These are phyloP conservation scores for Anoura caudifer DNA, from an alignment of 2,113 vertebrate genomes.

Conservation along the genomic window DNA sequence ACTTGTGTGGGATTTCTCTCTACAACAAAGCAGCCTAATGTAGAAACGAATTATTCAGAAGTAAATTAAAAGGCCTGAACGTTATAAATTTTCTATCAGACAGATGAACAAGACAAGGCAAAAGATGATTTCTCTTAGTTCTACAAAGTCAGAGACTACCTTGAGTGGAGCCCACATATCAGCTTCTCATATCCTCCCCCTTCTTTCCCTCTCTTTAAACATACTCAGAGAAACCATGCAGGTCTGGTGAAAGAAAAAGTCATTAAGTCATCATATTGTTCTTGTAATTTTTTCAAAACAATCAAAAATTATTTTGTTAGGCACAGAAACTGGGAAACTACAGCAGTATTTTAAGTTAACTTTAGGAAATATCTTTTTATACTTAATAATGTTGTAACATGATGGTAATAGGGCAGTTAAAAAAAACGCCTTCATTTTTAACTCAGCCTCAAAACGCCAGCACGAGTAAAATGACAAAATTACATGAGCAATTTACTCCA, in stretches of 20 bases:
- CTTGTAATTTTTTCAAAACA: not conserved
- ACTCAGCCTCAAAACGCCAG: constrained; percentile 25
- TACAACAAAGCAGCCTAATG: constrained; percentile 57
- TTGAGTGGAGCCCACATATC: not conserved
- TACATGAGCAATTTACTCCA: not conserved
- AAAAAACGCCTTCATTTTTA: not conserved
- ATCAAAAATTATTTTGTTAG: not conserved
- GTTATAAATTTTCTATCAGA: constrained; percentile 42
- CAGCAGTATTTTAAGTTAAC: not conserved
- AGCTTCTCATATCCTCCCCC: too few species aligned
- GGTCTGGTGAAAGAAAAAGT: not conserved
- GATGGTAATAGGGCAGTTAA: not conserved
- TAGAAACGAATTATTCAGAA: constrained; percentile 52
- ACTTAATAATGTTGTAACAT: not conserved
- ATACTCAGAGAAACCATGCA: not conserved
- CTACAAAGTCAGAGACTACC: not conserved
- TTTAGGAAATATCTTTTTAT: not conserved
- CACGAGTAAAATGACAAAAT: not conserved
- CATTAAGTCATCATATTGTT: not conserved
- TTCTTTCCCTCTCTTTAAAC: not conserved
- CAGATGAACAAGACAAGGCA: not conserved
- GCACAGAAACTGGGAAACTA: not conserved
- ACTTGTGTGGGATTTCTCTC: constrained; percentile 46
- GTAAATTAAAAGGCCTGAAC: constrained; percentile 43
- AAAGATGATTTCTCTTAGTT: not conserved